Evolutionary conservation across 2,113 vertebrate genomes (phyloP).

Genomic region (Numenius arquata): DNA sequence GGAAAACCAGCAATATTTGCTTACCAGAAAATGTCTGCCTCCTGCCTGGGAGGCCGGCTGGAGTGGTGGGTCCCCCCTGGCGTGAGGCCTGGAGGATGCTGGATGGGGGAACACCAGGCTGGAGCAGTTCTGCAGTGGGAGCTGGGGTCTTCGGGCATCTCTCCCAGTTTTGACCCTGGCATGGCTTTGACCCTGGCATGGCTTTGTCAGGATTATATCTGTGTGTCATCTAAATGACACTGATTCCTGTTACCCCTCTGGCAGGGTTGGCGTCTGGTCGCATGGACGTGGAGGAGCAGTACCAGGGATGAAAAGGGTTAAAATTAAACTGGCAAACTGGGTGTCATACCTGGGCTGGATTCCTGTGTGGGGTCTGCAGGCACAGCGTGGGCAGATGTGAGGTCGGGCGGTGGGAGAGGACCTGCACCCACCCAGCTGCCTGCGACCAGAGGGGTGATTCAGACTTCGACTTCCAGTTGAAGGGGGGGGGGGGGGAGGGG

Average conservation of each 20-base stretch:
- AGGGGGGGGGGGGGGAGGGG: rapidly evolving
- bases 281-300: rapidly evolving
- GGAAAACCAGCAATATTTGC: background rate
- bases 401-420: rapidly evolving
- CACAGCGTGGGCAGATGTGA: background rate
- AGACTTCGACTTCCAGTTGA: background rate
- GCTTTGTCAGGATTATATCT: background rate
- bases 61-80: rapidly evolving
- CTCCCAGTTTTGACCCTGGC: too few species aligned
- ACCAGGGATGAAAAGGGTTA: background rate
- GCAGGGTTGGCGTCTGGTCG: background rate
- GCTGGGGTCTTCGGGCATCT: rapidly evolving
- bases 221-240: background rate
- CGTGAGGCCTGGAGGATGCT: background rate
- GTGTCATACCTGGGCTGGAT: background rate
- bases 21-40: background rate
- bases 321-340: background rate
- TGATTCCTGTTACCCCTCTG: background rate
- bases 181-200: background rate
- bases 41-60: background rate
- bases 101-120: background rate
- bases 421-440: background rate
- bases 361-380: rapidly evolving
- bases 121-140: background rate
- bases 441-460: background rate